A percentile compares a stretch with the other conserved stretches of the same genome.
These are phyloP conservation scores for Aphrophora alni DNA, from an alignment of 2,888 invertebrate genomes.

Conservation along the genomic window DNA sequence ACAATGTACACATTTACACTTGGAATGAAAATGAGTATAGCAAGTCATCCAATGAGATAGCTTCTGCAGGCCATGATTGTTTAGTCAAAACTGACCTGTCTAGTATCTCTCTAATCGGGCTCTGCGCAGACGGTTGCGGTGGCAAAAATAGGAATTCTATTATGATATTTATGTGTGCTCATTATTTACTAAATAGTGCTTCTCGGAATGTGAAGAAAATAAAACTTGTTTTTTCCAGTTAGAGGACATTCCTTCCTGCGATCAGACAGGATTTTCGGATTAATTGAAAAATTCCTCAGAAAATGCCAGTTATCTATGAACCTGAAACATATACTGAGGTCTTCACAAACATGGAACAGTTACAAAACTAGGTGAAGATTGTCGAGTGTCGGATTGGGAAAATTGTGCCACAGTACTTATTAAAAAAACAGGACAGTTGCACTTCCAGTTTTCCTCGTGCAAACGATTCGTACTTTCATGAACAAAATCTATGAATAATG, in stretches of 20 bases:
- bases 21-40: slow-evolving; percentile 18
- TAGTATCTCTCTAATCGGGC: slow-evolving; percentile 12
- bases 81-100: slow-evolving; percentile 25
- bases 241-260: slow-evolving; percentile 43
- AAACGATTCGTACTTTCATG: no score
- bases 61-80: slow-evolving; percentile 22
- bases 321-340: no score
- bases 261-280: slow-evolving; percentile 43
- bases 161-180: slow-evolving; percentile 29
- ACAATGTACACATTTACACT: slow-evolving; percentile 4
- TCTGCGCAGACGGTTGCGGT: slow-evolving; percentile 38
- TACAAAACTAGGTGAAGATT: no score
- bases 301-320: slow-evolving; percentile 24
- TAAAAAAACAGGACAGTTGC: no score
- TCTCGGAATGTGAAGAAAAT: slow-evolving; percentile 19
- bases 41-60: slow-evolving; percentile 27
- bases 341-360: no score
- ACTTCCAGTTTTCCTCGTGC: no score
- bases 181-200: slow-evolving; percentile 27
- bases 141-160: slow-evolving; percentile 33
- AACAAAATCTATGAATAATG: no score
- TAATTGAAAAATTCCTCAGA: slow-evolving; percentile 40
- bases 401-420: no score
- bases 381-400: no score
- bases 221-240: slow-evolving; percentile 31